A percentile compares a stretch with the other conserved stretches of the same genome.
These are phyloP conservation scores for Bombus waltoni DNA, from an alignment of 1,140 invertebrate species.

Conservation along the genomic window DNA sequence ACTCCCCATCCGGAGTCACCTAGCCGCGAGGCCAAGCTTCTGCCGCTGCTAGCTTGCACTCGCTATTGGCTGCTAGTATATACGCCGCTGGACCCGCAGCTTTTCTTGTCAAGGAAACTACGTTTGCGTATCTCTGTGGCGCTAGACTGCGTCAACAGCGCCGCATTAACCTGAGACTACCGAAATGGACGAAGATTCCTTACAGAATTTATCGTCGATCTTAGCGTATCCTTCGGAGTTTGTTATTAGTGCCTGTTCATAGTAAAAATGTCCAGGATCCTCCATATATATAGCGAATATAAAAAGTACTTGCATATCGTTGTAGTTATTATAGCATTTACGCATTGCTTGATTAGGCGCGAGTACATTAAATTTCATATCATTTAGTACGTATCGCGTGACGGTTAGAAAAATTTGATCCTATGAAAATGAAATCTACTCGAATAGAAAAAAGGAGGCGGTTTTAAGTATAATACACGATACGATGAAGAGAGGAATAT, in stretches of 20 bases:
- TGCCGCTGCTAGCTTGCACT: slow-evolving; percentile 31
- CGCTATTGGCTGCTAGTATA: slow-evolving; percentile 62
- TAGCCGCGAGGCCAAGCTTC: slow-evolving; percentile 25
- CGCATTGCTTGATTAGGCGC: no score
- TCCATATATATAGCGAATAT: neutral
- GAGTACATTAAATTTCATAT: neutral
- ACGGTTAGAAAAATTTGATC: no score
- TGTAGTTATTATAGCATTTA: neutral
- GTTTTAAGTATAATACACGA: no score
- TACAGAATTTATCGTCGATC: slow-evolving; percentile 2
- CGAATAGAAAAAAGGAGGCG: no score
- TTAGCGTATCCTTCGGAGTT: no score
- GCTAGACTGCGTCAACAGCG: neutral
- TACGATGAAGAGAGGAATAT: no score
- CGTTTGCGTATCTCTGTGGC: slow-evolving; percentile 36
- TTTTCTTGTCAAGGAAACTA: slow-evolving; percentile 62
- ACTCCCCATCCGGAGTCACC: slow-evolving; percentile 47
- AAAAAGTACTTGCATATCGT: neutral
- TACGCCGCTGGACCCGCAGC: slow-evolving; percentile 41
- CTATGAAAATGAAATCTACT: no score
- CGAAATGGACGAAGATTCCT: neutral
- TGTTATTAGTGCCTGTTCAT: neutral
- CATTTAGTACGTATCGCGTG: no score
- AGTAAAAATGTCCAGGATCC: neutral
- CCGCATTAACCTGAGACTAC: neutral